Conservation (phyloP, 2,113 vertebrate genomes). For the Strix aluco region DNA sequence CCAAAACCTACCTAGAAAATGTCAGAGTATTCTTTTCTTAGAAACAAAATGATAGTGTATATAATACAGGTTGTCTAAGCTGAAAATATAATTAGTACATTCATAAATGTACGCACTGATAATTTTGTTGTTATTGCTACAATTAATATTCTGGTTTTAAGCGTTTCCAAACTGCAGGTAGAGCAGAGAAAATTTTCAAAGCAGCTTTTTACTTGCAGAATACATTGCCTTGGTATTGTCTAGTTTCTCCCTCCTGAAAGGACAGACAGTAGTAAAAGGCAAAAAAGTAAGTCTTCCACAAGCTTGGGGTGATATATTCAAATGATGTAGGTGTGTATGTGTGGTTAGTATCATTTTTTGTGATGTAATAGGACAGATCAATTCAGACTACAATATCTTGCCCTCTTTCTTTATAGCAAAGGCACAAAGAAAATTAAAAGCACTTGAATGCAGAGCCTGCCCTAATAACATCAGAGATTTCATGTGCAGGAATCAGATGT, state of each 20-base stretch:
- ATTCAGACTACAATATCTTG: neutral
- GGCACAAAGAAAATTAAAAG: neutral
- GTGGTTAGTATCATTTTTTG: neutral
- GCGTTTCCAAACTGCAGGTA: neutral
- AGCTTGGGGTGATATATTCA: neutral
- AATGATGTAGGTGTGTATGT: neutral
- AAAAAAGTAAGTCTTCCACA: neutral
- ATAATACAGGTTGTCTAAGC: neutral
- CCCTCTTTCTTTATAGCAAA: neutral
- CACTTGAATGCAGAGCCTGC: neutral
- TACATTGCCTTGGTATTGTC: neutral
- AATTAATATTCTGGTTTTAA: neutral
- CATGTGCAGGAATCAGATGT: neutral
- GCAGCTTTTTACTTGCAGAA: neutral
- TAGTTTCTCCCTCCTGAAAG: neutral
- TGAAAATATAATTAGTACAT: slow-evolving; percentile 14
- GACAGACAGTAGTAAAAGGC: neutral
- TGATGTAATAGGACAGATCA: neutral
- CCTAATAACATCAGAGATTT: neutral
- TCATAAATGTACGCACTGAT: neutral
- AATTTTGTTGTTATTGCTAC: neutral
- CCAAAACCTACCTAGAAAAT: neutral
- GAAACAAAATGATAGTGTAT: neutral
- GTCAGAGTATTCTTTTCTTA: neutral
- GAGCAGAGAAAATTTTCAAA: neutral